Evolutionary conservation across 2,113 vertebrate genomes (phyloP).

Genomic region (Pterophyllum scalare): DNA sequence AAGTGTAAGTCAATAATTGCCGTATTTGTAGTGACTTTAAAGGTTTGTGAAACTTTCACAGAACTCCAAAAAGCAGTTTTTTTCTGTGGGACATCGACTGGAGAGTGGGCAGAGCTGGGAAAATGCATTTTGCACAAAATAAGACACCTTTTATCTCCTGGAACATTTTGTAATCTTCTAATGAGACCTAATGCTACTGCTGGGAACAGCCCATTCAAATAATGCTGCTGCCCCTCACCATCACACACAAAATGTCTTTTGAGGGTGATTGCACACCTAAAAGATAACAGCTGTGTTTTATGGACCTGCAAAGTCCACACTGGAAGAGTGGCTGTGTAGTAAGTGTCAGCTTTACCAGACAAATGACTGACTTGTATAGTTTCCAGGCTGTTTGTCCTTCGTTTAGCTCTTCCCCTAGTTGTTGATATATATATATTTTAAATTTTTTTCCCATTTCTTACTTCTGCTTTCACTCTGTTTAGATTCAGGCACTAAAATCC

Average conservation of each 20-base stretch:
- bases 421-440: rapidly evolving
- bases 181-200: not conserved
- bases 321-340: rapidly evolving
- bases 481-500: rapidly evolving
- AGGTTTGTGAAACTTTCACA: not conserved
- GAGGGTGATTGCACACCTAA: not conserved
- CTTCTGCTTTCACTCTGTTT: not conserved
- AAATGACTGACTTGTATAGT: not conserved
- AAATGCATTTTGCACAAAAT: not conserved
- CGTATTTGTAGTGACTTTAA: not conserved
- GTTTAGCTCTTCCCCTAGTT: not conserved
- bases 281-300: not conserved
- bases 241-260: not conserved
- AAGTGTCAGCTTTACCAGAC: not conserved
- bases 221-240: not conserved
- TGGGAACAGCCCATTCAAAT: not conserved
- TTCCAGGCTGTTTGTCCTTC: not conserved
- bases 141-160: not conserved
- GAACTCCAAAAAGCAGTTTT: not conserved
- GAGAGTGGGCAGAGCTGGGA: too few relatives aligned
- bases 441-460: not conserved
- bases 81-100: not conserved
- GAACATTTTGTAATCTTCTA: not conserved
- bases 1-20: not conserved
- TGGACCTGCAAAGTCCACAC: not conserved